phyloP scores from a whole-genome alignment of 2,113 vertebrate species.

The Periophthalmus modestus region DNA sequence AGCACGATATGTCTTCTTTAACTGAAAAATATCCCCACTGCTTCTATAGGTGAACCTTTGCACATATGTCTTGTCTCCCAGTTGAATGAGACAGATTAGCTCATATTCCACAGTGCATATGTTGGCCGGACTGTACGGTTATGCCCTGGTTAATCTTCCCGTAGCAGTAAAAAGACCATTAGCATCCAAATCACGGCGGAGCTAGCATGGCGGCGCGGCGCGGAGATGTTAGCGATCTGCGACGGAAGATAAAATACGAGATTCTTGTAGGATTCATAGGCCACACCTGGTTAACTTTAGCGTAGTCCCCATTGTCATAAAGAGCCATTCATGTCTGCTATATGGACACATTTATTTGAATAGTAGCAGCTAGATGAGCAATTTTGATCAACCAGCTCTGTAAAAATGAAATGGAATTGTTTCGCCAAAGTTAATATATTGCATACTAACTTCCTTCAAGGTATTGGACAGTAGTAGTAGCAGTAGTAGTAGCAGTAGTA shows the following conservation, averaged over 20 bases:
- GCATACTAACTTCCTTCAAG: too few species aligned
- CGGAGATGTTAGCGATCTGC: too few species aligned
- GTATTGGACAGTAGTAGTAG: too few species aligned
- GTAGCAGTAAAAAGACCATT: slow-evolving; percentile 73
- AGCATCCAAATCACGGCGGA: slow-evolving; percentile 64
- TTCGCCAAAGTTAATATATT: too few species aligned
- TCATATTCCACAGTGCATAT: slow-evolving; percentile 56
- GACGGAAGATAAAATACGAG: slow-evolving; percentile 37
- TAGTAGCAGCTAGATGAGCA: background rate
- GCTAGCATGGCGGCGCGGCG: slow-evolving; percentile 34
- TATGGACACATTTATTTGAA: background rate
- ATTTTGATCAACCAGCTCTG: background rate
- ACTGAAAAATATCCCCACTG: background rate
- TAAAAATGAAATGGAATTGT: slow-evolving; percentile 1
- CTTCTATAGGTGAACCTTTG: slow-evolving; percentile 61
- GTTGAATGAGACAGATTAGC: slow-evolving; percentile 69
- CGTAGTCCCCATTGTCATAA: background rate
- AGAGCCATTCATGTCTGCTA: background rate
- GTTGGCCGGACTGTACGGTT: slow-evolving; percentile 64
- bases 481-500: too few species aligned
- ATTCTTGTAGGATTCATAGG: background rate
- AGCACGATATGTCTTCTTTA: background rate
- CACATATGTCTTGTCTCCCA: slow-evolving; percentile 67
- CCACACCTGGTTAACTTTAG: slow-evolving; percentile 6
- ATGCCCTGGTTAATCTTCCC: slow-evolving; percentile 65